Evolutionary conservation across 2,797 vertebrate genomes (phyloP).

Genomic region (Ficedula albicollis): DNA sequence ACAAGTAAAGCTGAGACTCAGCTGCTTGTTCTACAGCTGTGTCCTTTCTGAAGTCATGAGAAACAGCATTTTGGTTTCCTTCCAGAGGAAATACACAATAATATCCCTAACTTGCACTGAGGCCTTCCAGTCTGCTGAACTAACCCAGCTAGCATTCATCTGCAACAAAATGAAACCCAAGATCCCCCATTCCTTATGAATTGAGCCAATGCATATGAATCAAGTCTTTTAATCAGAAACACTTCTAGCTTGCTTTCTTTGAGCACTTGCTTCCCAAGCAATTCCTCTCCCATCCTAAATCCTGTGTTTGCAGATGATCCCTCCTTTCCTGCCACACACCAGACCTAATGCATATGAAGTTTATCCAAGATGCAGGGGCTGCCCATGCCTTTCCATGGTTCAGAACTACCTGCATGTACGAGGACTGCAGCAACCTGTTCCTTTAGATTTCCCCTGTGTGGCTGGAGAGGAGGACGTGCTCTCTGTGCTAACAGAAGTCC

Average conservation of each 20-base stretch:
- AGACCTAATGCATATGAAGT: not conserved
- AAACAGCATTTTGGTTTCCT: constrained; percentile 60
- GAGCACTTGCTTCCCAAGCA: not conserved
- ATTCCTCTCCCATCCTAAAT: not conserved
- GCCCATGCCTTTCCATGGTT: not conserved
- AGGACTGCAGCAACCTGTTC: not conserved
- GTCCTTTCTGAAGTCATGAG: constrained; percentile 57
- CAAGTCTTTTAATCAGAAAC: not conserved
- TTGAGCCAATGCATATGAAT: not conserved
- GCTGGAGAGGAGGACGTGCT: not conserved
- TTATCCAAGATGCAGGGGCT: not conserved
- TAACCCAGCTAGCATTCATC: not conserved
- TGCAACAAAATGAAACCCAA: not conserved
- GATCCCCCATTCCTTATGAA: not conserved
- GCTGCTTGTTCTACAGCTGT: constrained; percentile 56
- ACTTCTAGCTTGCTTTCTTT: not conserved
- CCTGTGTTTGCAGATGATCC: not conserved
- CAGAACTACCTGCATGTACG: not conserved
- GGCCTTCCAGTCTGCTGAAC: constrained; percentile 3
- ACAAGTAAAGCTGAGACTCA: constrained; percentile 27
- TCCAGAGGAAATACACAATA: constrained; percentile 62
- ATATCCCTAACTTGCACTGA: not conserved
- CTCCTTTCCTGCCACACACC: not conserved
- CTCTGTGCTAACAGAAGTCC: not conserved
- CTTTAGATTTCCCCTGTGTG: not conserved